phyloP scores from a whole-genome alignment of 2,797 vertebrate genomes.

The Hyperoplus lanceolatus region DNA sequence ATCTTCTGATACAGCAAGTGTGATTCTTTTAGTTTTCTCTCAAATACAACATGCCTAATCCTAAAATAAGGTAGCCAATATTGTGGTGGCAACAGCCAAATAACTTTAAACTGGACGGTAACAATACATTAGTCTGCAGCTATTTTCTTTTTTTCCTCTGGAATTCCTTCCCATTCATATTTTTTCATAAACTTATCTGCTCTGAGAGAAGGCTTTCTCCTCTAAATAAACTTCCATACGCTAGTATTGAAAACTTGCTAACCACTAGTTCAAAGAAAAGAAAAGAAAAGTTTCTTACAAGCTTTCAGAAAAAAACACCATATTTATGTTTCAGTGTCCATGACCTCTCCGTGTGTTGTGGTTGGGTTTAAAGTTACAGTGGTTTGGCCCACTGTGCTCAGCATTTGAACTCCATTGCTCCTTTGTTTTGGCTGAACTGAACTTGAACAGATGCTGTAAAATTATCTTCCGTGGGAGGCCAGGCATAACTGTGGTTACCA shows the following conservation, averaged over 20 bases:
- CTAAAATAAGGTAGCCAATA: slow-evolving; percentile 11
- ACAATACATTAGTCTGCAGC: background rate
- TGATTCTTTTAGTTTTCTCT: slow-evolving; percentile 48
- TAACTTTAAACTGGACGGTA: background rate
- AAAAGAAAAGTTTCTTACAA: slow-evolving; percentile 31
- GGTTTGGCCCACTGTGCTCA: slow-evolving; percentile 69
- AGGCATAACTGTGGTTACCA: slow-evolving; percentile 43
- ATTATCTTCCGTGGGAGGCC: slow-evolving; percentile 45
- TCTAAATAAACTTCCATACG: slow-evolving; percentile 23
- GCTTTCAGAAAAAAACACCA: slow-evolving; percentile 57
- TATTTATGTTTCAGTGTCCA: slow-evolving; percentile 75
- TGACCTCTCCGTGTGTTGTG: slow-evolving; percentile 71
- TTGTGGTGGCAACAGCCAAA: background rate
- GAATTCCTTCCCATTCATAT: background rate
- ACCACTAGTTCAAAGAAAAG: slow-evolving; percentile 52
- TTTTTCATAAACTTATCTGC: slow-evolving; percentile 6
- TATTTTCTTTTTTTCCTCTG: slow-evolving; percentile 7
- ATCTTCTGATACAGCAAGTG: slow-evolving; percentile 32
- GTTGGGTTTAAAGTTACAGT: slow-evolving; percentile 72
- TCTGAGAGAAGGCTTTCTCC: slow-evolving; percentile 13
- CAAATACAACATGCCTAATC: slow-evolving; percentile 48
- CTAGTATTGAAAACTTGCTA: slow-evolving; percentile 59
- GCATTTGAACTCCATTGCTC: slow-evolving; percentile 60
- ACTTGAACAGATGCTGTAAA: slow-evolving; percentile 63
- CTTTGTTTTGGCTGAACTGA: slow-evolving; percentile 63